Evolutionary conservation across 2,888 invertebrate species (phyloP).

Genomic region (Ganaspis brasiliensis): DNA sequence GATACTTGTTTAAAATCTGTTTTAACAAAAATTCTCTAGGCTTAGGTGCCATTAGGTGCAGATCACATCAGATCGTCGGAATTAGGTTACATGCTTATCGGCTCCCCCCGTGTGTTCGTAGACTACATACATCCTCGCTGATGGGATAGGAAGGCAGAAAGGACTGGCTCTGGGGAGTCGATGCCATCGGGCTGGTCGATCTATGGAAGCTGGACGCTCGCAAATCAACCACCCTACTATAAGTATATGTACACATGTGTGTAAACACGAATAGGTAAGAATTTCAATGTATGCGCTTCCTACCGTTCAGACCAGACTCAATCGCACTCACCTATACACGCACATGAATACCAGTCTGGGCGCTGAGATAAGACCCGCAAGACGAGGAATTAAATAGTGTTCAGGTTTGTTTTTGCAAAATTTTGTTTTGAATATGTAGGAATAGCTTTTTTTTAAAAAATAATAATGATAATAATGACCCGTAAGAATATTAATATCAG

Average conservation of each 20-base stretch:
- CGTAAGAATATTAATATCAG: too few species aligned
- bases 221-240: slow-evolving; percentile 71
- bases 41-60: slow-evolving; percentile 36
- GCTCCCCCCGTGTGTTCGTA: slow-evolving; percentile 45
- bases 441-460: too few species aligned
- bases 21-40: neutral
- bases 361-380: slow-evolving; percentile 25
- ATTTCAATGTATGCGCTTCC: slow-evolving; percentile 29
- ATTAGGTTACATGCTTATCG: slow-evolving; percentile 62
- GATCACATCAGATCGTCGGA: slow-evolving; percentile 47
- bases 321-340: slow-evolving; percentile 38
- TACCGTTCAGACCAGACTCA: slow-evolving; percentile 3
- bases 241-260: slow-evolving; percentile 28
- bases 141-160: slow-evolving; percentile 72
- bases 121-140: slow-evolving; percentile 62
- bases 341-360: slow-evolving; percentile 27
- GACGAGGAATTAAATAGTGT: too few species aligned
- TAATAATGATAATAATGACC: too few species aligned
- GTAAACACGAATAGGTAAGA: slow-evolving; percentile 13
- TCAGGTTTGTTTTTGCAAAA: too few species aligned
- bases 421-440: too few species aligned
- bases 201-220: slow-evolving; percentile 73
- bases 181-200: slow-evolving; percentile 72
- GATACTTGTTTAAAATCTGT: too few species aligned
- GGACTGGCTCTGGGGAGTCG: slow-evolving; percentile 74